Percentiles rank a stretch among this genome's conserved stretches.
These are phyloP conservation scores for Cynopterus brachyotis DNA, from an alignment of 2,113 vertebrate genomes.

Conservation along the genomic window DNA sequence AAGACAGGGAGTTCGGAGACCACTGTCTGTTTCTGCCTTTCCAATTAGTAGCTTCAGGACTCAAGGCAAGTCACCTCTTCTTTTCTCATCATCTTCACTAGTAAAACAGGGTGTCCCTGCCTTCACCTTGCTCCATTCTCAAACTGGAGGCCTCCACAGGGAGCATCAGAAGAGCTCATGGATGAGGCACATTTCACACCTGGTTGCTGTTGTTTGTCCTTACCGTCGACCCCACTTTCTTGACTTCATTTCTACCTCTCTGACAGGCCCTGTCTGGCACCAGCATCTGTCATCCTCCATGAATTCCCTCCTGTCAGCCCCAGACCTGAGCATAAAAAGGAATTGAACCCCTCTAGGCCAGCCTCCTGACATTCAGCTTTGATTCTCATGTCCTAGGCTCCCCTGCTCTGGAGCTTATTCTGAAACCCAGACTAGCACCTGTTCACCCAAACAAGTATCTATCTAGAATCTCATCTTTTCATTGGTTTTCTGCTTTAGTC, in stretches of 20 bases:
- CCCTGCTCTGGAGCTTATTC: neutral
- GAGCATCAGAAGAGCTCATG: neutral
- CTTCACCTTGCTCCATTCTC: neutral
- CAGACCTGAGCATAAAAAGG: neutral
- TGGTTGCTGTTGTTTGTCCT: neutral
- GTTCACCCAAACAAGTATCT: neutral
- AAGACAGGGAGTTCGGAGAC: neutral
- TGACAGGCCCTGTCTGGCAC: rapidly evolving
- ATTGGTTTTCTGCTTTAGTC: neutral
- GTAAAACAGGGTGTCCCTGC: neutral
- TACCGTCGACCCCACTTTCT: neutral
- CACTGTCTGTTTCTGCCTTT: neutral
- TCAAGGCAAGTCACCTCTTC: neutral
- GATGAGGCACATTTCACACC: neutral
- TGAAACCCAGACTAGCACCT: neutral
- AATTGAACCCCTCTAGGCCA: neutral
- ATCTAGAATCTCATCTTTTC: neutral
- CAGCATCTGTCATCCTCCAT: neutral
- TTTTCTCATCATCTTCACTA: neutral
- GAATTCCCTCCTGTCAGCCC: neutral
- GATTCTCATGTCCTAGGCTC: no score
- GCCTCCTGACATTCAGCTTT: neutral
- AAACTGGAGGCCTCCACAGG: neutral
- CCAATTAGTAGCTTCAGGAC: neutral
- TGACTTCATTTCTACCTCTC: neutral